A percentile compares a stretch with the other conserved stretches of the same genome.
Evolutionary conservation across 2,113 vertebrate genomes (phyloP).

Genomic region (Malurus melanocephalus): DNA sequence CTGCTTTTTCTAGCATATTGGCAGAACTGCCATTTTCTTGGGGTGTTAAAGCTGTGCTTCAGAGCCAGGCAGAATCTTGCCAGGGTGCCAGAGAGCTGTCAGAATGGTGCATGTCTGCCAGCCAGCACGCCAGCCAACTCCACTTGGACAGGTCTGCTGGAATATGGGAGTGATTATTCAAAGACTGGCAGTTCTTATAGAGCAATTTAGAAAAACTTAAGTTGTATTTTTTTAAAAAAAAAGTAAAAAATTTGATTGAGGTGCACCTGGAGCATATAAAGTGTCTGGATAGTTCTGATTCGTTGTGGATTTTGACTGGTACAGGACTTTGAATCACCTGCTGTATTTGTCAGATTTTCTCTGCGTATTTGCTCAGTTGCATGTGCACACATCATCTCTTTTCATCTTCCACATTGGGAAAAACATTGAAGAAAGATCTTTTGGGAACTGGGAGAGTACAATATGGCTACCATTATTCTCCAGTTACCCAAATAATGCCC

Average conservation of each 20-base stretch:
- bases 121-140: slow-evolving; percentile 14
- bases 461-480: background rate
- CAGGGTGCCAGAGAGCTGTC: slow-evolving; percentile 50
- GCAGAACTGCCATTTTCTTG: slow-evolving; percentile 41
- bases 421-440: background rate
- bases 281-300: slow-evolving; percentile 1
- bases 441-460: background rate
- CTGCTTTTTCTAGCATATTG: slow-evolving; percentile 9
- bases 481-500: background rate
- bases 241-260: background rate
- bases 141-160: slow-evolving; percentile 40
- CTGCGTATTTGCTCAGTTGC: background rate
- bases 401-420: background rate
- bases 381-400: background rate
- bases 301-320: background rate
- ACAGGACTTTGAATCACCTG: background rate
- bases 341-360: background rate
- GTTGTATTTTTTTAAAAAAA: background rate
- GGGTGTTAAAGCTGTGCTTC: slow-evolving; percentile 53
- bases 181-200: slow-evolving; percentile 33
- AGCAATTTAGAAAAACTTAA: slow-evolving; percentile 24
- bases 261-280: background rate
- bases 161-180: slow-evolving; percentile 59
- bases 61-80: slow-evolving; percentile 51
- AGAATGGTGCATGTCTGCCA: slow-evolving; percentile 38